Conservation (phyloP, 2,113 vertebrate genomes). For the Forbesichthys agassizii region DNA sequence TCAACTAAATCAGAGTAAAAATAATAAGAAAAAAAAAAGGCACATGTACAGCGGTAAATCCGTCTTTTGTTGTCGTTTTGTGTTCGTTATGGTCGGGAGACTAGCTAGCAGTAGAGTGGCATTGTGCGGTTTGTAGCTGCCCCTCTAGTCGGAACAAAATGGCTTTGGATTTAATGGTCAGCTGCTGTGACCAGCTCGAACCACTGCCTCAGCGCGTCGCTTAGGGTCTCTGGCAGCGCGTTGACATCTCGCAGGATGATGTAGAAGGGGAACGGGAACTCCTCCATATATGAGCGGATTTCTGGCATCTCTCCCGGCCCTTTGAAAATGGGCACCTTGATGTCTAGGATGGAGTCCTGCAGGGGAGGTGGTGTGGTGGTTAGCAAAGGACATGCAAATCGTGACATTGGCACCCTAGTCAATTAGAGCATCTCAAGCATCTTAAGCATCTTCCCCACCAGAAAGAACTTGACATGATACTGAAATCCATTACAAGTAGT, state of each 20-base stretch:
- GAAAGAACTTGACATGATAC: neutral
- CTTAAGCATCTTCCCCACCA: too few relatives aligned
- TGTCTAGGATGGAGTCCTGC: slow-evolving; percentile 97
- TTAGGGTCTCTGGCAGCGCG: slow-evolving; percentile 90
- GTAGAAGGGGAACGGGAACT: slow-evolving; percentile 98
- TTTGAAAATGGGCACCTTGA: slow-evolving; percentile 96
- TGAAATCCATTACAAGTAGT: too few relatives aligned
- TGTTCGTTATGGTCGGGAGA: slow-evolving; percentile 11
- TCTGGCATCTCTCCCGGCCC: slow-evolving; percentile 90
- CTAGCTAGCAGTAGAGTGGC: slow-evolving; percentile 54
- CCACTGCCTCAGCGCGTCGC: slow-evolving; percentile 96
- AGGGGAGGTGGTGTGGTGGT: neutral
- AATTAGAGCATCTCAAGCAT: too few relatives aligned
- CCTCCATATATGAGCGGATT: slow-evolving; percentile 97
- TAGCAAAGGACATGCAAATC: neutral
- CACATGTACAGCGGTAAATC: slow-evolving; percentile 70
- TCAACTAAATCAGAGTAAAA: slow-evolving; percentile 47
- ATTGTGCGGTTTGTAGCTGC: slow-evolving; percentile 36
- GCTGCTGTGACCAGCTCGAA: slow-evolving; percentile 93
- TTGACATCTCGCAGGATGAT: slow-evolving; percentile 93
- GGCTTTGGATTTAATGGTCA: slow-evolving; percentile 67
- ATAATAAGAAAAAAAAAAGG: slow-evolving; percentile 64
- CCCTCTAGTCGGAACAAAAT: slow-evolving; percentile 15
- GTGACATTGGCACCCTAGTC: neutral
- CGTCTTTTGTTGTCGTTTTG: slow-evolving; percentile 11